phyloP scores from a whole-genome alignment of 2,888 invertebrate species.

The Hirtodrosophila trivittata region DNA sequence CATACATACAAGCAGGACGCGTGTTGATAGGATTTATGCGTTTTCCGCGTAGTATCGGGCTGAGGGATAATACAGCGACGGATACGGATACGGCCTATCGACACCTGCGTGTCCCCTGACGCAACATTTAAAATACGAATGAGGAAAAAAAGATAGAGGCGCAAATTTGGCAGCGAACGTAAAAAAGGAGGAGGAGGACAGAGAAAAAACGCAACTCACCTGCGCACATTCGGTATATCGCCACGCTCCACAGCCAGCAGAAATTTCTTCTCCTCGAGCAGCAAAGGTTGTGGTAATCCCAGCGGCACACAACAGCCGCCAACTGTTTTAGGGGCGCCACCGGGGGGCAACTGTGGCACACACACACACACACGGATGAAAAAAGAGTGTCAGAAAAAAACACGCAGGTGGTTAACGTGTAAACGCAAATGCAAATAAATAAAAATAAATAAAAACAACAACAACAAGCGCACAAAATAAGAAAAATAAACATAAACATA shows the following conservation, averaged over 20 bases:
- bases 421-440: conserved; percentile 61
- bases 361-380: conserved; percentile 1
- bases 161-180: conserved; percentile 26
- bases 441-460: conserved; percentile 35
- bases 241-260: conserved; percentile 96
- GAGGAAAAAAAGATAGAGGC: conserved; percentile 11
- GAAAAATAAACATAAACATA: conserved; percentile 62
- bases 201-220: conserved; percentile 84
- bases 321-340: conserved; percentile 62
- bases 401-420: conserved; percentile 42
- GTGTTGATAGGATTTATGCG: conserved; percentile 64
- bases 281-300: conserved; percentile 89
- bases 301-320: conserved; percentile 85
- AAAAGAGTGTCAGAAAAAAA: conserved; percentile 31
- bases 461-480: conserved; percentile 14
- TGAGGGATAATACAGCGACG: conserved; percentile 16
- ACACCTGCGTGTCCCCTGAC: conserved; percentile 53
- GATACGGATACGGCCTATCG: conserved; percentile 50
- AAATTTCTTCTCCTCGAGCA: conserved; percentile 94
- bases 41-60: conserved; percentile 35
- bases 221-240: conserved; percentile 93
- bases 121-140: conserved; percentile 32
- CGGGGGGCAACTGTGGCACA: conserved; percentile 55
- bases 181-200: neutral
- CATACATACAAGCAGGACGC: conserved; percentile 18